Base-by-base conservation (phyloP, 2,888 invertebrate species). In the Drosophila helvetica region DNA sequence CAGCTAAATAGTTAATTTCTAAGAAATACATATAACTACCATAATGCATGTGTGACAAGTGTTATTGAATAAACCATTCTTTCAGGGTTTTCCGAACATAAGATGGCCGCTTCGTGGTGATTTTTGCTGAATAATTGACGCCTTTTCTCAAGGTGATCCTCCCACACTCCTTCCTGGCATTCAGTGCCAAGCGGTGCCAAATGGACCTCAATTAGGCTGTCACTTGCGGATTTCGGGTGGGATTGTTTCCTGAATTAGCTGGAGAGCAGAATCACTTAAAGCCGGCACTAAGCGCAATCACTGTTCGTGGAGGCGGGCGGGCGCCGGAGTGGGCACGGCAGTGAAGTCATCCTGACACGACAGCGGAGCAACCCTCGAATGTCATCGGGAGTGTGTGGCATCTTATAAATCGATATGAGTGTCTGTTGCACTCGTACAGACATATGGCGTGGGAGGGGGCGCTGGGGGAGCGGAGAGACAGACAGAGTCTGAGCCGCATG, bases 401-500 rank as follows among this genome's bases (percentile, higher is more conserved):
- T 66, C 87, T 75, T 85, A 87, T 79, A 81, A 82, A 86, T 87
- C 82, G 87, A 83, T 83, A 83, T 81, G 77, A 81, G 79, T 86
- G 86, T 83, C 82, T 77, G 78, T 72, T 79, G 77, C 78, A 83
- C 66, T 51, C 65, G 63, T 45, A 65, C 38, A 48, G 7, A 38
- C 25, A 52, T 25, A 61, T 22, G 22, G 8, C 15, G 18, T 25
- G 12, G 12, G 12, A 22, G 22, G 22, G 4, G 22, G 5, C 2
- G 30, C 3, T 7, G 12, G 48, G 33, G 53, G 17, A 17, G 46
- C 54, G 46, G 25, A 56, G 33, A 57, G 57, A 61, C 67, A 57
- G 64, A 59, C 60, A 50, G 62, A 57, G 54, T 38, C 38, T 38
- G 38, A 38, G 38, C 38, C n/a, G 38, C 38, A 30, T 17, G 19